Percentiles rank a stretch among this genome's conserved stretches.
phyloP scores from a whole-genome alignment of 2,113 vertebrate genomes.

The Alaudala cheleensis region DNA sequence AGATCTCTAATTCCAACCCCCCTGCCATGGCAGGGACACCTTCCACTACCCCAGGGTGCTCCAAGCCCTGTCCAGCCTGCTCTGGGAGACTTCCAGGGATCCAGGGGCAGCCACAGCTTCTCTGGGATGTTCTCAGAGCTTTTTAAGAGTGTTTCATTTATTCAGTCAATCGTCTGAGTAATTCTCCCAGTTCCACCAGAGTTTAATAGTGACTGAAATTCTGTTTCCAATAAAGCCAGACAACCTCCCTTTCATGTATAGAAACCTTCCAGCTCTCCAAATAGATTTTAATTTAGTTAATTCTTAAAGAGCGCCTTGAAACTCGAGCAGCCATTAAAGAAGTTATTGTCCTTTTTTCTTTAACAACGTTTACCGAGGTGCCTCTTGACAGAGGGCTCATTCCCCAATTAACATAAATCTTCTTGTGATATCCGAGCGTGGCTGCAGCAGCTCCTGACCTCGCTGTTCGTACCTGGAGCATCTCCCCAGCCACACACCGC shows the following conservation, averaged over 20 bases:
- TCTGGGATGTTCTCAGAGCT: not conserved
- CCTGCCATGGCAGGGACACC: not conserved
- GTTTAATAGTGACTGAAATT: not conserved
- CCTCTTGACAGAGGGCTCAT: conserved; percentile 19
- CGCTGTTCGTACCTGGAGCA: not conserved
- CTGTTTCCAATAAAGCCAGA: not conserved
- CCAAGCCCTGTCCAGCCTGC: accelerated
- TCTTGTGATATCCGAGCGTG: not conserved
- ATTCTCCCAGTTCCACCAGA: not conserved
- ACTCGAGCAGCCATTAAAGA: conserved; percentile 33
- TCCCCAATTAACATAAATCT: conserved; percentile 37
- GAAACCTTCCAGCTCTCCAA: conserved; percentile 18
- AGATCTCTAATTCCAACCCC: not conserved
- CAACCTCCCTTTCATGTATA: not conserved
- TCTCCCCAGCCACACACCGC: not conserved
- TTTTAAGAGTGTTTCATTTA: not conserved
- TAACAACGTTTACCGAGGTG: not conserved
- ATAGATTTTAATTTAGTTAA: conserved; percentile 49
- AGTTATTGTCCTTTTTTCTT: conserved; percentile 7
- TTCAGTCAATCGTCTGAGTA: not conserved
- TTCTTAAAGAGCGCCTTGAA: conserved; percentile 33
- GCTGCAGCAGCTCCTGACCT: conserved; percentile 18
- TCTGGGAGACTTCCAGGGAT: not conserved
- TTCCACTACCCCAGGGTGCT: accelerated
- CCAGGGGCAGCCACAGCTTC: not conserved